Base-by-base conservation (phyloP, 2,113 vertebrate genomes). In the Heliornis fulica region DNA sequence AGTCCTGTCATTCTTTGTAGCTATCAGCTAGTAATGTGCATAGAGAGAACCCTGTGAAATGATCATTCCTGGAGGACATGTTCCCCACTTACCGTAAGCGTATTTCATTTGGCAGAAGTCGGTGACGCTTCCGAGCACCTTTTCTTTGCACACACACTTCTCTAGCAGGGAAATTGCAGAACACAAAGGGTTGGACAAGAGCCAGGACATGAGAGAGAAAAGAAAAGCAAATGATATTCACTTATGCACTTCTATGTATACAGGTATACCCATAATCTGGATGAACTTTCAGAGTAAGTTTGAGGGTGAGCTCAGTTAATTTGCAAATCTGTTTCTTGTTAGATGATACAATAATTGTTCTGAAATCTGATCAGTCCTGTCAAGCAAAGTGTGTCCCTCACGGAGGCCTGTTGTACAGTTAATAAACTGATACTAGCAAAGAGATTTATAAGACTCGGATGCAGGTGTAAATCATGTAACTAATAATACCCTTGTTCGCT, bases 71-170 rank as follows among this genome's bases (percentile, higher is more conserved):
- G 29, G 43, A 72, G 86, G 66, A 29, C 32, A 45, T 11, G 22
- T 56, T 43, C 26, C 12, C 38, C 84, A 97, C 98, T 98, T 97
- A 99, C 99, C 98, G 8, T 99, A 99, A 32, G 98, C 97, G 19
- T 98, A 98, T 96, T 99, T 98, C 96, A 97, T 98, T 92, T 98
- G 98, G 83, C 99, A 99, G 95, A 99, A 98, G 93, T 99, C 98
- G 40, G 97, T 95, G 12, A 97, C 92, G 0, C 97, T 98, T 91
- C 98, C 98, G 32, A 99, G 96, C 81, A 97, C 98, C 89, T 97
- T 98, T 94, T 99, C 98, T 92, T 99, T 99, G 95, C 99, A 99
- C 89, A 97, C 98, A 94, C 99, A 99, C 92, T 99, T 99, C 72
- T 98, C 99, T 99, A 97, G 81, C 41, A 72, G 48, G 48, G 20